These are phyloP conservation scores for Cossypha heuglini DNA, from an alignment of 2,797 vertebrate genomes.

Conservation along the genomic window DNA sequence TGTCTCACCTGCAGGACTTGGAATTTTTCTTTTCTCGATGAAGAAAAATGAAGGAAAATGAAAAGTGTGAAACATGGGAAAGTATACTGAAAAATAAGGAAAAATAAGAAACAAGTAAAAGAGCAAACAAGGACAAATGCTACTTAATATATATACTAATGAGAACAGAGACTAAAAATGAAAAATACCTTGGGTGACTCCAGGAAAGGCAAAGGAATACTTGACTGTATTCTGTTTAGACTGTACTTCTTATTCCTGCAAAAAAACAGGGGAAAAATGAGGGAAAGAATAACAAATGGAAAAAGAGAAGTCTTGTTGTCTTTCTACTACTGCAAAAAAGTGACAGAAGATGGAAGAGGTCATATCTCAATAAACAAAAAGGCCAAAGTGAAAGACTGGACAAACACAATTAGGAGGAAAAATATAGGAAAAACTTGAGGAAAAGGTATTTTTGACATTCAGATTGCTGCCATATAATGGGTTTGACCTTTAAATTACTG, in stretches of 20 bases:
- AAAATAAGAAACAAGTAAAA: neutral
- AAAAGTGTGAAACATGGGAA: neutral
- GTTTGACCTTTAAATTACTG: neutral
- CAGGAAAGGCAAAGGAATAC: neutral
- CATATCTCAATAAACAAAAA: neutral
- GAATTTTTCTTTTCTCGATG: neutral
- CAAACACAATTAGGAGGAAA: neutral
- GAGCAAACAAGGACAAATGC: neutral
- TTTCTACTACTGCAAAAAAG: neutral
- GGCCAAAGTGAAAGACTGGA: neutral
- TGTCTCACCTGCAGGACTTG: neutral
- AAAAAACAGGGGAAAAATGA: neutral
- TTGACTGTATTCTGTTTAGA: neutral
- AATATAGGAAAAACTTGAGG: neutral
- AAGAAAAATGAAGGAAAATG: neutral
- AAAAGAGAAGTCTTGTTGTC: neutral
- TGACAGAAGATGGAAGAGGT: neutral
- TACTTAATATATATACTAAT: neutral
- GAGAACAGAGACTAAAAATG: neutral
- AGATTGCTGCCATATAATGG: neutral
- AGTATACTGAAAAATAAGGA: neutral
- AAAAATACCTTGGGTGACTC: neutral
- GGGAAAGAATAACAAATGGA: neutral
- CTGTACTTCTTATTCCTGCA: neutral
- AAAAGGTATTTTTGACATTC: neutral